Conservation (phyloP, 2,797 vertebrate genomes). For the Ambastaia sidthimunki region DNA sequence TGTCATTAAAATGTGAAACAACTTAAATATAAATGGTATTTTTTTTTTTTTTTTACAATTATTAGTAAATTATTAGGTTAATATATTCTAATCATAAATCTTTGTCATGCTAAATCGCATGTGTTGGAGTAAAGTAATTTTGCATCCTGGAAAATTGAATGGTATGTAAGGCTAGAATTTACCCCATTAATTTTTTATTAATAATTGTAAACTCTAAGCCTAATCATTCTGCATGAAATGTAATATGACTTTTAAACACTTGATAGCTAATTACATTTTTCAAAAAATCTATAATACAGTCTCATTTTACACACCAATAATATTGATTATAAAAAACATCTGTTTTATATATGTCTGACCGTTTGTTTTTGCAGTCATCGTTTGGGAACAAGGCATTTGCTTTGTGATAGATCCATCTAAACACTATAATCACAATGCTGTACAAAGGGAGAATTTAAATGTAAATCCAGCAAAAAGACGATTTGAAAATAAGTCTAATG, state of each 20-base stretch:
- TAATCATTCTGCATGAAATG: constrained; percentile 5
- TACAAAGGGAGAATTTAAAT: constrained; percentile 4
- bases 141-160: background rate
- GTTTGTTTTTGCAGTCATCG: constrained; percentile 42
- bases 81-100: background rate
- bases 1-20: background rate
- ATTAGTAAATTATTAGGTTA: background rate
- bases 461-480: background rate
- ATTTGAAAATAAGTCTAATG: background rate
- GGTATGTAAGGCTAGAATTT: background rate
- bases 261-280: background rate
- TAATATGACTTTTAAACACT: constrained; percentile 10
- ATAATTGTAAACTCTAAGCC: constrained; percentile 2
- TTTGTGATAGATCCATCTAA: background rate
- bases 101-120: constrained; percentile 2
- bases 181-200: background rate
- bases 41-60: background rate
- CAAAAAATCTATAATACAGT: constrained; percentile 12
- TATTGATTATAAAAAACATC: constrained; percentile 7
- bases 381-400: constrained; percentile 34
- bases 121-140: background rate
- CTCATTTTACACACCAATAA: constrained; percentile 23
- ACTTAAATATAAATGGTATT: constrained; percentile 6
- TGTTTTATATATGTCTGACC: background rate
- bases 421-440: background rate